A percentile compares a stretch with the other conserved stretches of the same genome.
Evolutionary conservation across 2,113 vertebrate species (phyloP).

Genomic region (Alethe diademata): DNA sequence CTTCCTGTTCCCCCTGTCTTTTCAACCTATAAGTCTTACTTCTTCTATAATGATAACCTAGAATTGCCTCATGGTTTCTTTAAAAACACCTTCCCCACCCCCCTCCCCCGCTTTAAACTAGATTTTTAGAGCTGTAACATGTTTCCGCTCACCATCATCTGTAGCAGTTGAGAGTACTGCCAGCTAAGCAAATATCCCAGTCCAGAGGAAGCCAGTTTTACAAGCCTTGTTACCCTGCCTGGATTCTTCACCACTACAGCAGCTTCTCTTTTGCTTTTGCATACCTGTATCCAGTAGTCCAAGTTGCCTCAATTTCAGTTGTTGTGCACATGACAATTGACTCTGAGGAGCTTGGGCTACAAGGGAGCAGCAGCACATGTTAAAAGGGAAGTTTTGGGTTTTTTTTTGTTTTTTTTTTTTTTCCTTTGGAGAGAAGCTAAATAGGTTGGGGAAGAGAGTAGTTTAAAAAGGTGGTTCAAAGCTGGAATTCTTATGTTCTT

Average conservation of each 20-base stretch:
- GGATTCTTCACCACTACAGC: background rate
- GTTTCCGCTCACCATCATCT: background rate
- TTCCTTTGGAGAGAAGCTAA: background rate
- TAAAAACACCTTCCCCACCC: background rate
- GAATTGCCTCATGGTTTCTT: background rate
- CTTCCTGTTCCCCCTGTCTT: background rate
- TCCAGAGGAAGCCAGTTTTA: background rate
- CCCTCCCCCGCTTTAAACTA: background rate
- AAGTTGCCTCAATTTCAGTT: background rate
- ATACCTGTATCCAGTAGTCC: background rate
- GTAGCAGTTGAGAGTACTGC: background rate
- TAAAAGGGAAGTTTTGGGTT: background rate
- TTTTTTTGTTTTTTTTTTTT: background rate
- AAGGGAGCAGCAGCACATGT: fast-evolving
- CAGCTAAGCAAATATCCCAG: background rate
- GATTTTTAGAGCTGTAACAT: background rate
- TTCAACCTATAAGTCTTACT: background rate
- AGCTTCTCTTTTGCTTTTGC: background rate
- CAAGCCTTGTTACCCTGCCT: background rate
- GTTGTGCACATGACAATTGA: background rate
- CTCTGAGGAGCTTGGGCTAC: background rate
- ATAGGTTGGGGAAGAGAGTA: background rate
- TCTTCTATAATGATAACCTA: background rate
- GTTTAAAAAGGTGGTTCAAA: background rate
- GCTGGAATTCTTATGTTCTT: background rate